Percentiles rank a stretch among this genome's conserved stretches.
Conservation (phyloP, 2,888 invertebrate species). For the Seira sanloemensis region DNA sequence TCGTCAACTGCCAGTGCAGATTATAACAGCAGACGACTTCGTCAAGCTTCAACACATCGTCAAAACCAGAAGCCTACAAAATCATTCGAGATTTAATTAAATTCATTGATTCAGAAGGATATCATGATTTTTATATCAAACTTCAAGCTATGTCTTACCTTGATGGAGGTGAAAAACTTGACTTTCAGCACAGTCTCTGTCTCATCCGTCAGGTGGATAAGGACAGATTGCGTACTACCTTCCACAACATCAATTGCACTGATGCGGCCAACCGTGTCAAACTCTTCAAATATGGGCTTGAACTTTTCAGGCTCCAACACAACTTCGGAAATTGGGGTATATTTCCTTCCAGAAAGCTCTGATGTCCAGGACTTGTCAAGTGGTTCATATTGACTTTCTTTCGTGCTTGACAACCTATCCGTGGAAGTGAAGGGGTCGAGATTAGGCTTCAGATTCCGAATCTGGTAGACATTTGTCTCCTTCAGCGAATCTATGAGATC, state of each 20-base stretch:
- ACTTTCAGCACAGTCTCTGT: neutral
- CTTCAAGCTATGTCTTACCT: neutral
- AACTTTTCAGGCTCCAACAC: neutral
- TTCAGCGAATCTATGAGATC: neutral
- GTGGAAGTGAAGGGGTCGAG: neutral
- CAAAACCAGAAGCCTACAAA: neutral
- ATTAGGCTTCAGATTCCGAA: neutral
- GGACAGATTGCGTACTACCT: neutral
- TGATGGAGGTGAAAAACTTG: conserved; percentile 10
- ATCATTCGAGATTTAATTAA: too few species aligned
- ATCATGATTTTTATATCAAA: neutral
- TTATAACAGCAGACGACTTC: neutral
- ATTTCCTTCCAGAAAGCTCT: too few species aligned
- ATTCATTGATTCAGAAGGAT: too few species aligned
- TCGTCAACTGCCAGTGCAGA: conserved; percentile 2
- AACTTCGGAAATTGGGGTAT: too few species aligned
- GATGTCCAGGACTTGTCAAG: too few species aligned
- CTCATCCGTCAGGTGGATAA: too few species aligned
- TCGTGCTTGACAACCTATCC: neutral
- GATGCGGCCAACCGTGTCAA: conserved; percentile 8
- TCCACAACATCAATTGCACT: neutral
- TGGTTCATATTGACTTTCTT: neutral
- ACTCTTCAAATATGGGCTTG: conserved; percentile 3
- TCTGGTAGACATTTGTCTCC: neutral
- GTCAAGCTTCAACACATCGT: neutral